Conservation (phyloP, 2,113 vertebrate genomes). For the Phyllostomus hastatus region DNA sequence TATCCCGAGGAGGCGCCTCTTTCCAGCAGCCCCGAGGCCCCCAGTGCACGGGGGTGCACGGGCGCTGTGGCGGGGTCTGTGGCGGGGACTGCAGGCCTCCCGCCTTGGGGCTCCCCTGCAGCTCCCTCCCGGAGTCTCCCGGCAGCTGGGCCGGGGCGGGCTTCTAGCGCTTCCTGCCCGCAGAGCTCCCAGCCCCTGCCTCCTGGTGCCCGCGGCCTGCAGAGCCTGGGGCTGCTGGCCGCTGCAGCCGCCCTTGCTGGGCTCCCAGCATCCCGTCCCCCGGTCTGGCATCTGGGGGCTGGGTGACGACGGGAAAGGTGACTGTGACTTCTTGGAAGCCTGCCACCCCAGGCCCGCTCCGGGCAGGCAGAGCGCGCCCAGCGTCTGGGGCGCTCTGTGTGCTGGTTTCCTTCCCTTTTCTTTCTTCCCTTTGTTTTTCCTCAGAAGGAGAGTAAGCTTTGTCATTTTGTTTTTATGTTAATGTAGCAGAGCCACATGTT, state of each 20-base stretch:
- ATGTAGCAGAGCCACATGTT: background rate
- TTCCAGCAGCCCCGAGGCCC: background rate
- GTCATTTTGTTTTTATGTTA: background rate
- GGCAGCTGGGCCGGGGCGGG: background rate
- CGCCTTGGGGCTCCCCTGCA: background rate
- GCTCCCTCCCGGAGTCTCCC: background rate
- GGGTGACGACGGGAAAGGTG: background rate
- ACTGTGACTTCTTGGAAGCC: background rate
- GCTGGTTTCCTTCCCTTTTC: background rate
- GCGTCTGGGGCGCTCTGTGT: background rate
- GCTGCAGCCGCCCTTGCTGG: background rate
- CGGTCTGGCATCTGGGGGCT: background rate
- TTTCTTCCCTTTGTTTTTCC: constrained; percentile 25
- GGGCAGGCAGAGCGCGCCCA: background rate
- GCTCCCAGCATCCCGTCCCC: background rate
- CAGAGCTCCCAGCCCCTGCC: background rate
- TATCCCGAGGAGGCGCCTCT: background rate
- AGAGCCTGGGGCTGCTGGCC: background rate
- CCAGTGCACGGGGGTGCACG: too few species aligned
- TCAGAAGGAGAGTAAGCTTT: constrained; percentile 23
- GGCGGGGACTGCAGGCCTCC: background rate
- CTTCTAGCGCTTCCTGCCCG: background rate
- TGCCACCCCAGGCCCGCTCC: background rate
- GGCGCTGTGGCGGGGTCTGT: background rate
- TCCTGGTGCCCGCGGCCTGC: background rate